Conservation (phyloP, 2,888 invertebrate species). For the Acholoe squamosa region DNA sequence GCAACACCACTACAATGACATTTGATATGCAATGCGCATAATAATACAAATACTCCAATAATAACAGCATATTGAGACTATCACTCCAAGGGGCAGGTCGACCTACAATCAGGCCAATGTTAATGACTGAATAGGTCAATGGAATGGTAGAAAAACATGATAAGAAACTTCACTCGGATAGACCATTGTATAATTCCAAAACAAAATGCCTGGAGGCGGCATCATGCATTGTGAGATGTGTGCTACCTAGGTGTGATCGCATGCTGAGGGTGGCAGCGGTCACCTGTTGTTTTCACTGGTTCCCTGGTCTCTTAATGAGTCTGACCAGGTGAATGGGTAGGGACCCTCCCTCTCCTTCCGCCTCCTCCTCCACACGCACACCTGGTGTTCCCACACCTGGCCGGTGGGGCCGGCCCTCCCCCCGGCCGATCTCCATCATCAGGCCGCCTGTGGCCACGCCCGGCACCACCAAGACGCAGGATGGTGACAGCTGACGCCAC, state of each 20-base stretch:
- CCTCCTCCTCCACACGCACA: slow-evolving; percentile 13
- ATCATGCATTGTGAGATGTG: background rate
- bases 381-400: slow-evolving; percentile 38
- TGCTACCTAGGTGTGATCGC: background rate
- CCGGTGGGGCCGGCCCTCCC: background rate
- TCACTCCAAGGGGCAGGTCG: no score
- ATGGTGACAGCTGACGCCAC: background rate
- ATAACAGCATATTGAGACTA: no score
- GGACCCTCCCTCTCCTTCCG: background rate
- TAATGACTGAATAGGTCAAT: no score
- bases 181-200: no score
- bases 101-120: no score
- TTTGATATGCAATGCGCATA: no score
- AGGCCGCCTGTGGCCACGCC: slow-evolving; percentile 21
- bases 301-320: slow-evolving; percentile 29
- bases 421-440: background rate
- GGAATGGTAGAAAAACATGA: no score
- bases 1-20: no score
- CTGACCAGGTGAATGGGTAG: slow-evolving; percentile 23
- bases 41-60: no score
- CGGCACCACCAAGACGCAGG: slow-evolving; percentile 21
- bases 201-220: background rate
- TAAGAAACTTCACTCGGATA: no score
- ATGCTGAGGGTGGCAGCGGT: slow-evolving; percentile 28
- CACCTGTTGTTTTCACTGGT: slow-evolving; percentile 49